These are phyloP conservation scores for Dastarcus helophoroides DNA, from an alignment of 2,888 invertebrate genomes.

Conservation along the genomic window DNA sequence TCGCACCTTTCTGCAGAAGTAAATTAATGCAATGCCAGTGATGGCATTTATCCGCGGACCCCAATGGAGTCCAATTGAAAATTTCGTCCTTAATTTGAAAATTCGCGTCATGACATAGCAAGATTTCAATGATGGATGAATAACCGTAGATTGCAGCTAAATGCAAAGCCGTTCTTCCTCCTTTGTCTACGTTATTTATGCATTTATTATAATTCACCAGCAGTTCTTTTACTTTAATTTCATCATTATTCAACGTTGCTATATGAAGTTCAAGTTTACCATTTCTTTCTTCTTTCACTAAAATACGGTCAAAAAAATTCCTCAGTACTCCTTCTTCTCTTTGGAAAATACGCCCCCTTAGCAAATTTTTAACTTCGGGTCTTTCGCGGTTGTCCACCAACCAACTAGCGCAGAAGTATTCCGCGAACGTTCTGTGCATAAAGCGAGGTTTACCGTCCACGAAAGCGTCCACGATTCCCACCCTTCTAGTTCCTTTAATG, in stretches of 20 bases:
- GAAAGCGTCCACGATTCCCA: too few relatives aligned
- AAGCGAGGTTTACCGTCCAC: too few relatives aligned
- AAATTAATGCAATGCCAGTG: background rate
- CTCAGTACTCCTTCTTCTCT: background rate
- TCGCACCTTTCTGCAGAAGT: background rate
- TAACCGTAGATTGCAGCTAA: slow-evolving; percentile 1
- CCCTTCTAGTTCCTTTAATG: too few relatives aligned
- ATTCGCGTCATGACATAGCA: background rate
- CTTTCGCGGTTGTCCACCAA: background rate
- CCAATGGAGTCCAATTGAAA: background rate
- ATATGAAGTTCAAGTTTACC: slow-evolving; percentile 1
- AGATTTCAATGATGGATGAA: background rate
- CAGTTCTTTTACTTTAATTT: background rate
- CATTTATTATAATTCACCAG: background rate
- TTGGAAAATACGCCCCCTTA: background rate
- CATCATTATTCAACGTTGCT: background rate
- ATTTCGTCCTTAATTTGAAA: background rate
- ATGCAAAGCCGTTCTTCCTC: background rate
- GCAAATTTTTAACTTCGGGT: background rate
- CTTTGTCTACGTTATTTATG: background rate
- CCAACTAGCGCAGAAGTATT: background rate
- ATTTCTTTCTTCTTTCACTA: background rate
- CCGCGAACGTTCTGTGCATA: slow-evolving; percentile 1
- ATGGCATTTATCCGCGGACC: background rate
- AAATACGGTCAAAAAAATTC: too few relatives aligned